A percentile compares a stretch with the other conserved stretches of the same genome.
These are phyloP conservation scores for Caerostris darwini DNA, from an alignment of 1,140 invertebrate species.

Conservation along the genomic window DNA sequence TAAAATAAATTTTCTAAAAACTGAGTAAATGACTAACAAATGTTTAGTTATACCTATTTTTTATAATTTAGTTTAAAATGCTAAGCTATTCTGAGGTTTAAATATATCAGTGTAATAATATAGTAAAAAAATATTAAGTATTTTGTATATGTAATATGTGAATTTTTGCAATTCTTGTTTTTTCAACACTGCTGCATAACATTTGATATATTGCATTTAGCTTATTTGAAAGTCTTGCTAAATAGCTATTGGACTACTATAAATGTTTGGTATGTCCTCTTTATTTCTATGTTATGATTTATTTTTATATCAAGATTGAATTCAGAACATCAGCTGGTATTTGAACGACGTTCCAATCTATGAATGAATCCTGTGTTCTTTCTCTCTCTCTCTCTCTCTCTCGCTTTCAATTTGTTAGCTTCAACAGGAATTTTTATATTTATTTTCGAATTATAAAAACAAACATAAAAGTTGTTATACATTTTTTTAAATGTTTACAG, in stretches of 20 bases:
- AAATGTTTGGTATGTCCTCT: constrained; percentile 48
- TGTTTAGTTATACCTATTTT: too few relatives aligned
- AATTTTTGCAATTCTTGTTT: too few relatives aligned
- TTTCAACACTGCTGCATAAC: too few relatives aligned
- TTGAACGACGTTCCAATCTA: neutral
- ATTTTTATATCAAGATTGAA: neutral
- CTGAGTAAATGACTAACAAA: too few relatives aligned
- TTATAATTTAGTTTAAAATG: too few relatives aligned
- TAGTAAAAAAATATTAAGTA: too few relatives aligned
- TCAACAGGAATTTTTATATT: neutral
- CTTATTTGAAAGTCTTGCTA: constrained; percentile 3
- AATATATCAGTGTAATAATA: too few relatives aligned
- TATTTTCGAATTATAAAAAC: neutral
- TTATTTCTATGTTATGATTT: neutral
- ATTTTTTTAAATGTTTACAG: too few relatives aligned
- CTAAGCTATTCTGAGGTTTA: too few relatives aligned
- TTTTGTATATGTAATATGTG: too few relatives aligned
- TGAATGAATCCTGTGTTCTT: neutral
- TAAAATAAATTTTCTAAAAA: too few relatives aligned
- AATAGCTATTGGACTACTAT: constrained; percentile 38
- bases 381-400: neutral
- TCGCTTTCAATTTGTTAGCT: neutral
- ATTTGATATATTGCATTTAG: neutral
- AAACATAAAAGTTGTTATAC: too few relatives aligned
- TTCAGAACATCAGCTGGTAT: neutral